Base-by-base conservation (phyloP, 2,797 vertebrate species). In the Vultur gryphus region DNA sequence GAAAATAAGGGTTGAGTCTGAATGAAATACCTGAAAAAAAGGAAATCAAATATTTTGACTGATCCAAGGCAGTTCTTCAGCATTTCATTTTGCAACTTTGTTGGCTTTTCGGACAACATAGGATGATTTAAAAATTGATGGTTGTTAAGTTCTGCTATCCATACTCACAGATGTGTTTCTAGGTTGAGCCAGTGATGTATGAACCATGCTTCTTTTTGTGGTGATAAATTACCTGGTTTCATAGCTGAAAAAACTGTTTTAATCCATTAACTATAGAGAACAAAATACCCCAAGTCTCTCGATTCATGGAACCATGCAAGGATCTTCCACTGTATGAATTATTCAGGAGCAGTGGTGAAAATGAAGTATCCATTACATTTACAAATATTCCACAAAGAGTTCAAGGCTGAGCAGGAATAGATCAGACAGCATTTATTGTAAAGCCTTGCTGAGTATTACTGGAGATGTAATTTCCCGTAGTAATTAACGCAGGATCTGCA, bases 301-400 rank as follows among this genome's bases (percentile, higher is more conserved):
- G 48, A 90, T 89, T 95, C 92, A 78, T 2, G 0, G 87, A 96
- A 85, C 92, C 92, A n/a, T 61, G 87, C 89, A 64, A 93, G 94
- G 92, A 92, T 95, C 93, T 96, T 85, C 64, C 73, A 61, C 24
- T 17, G 8, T 17, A 89, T 97, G 94, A 97, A 97, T 98, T 95
- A 97, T 97, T 96, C 95, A 97, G 86, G 72, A 94, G 94, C 67
- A 62, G 75, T 21, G 76, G 84, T 70, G 88, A 86, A 96, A 87
- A 87, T 79, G 75, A 67, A 97, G 84, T 97, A 90, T 88, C 96
- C 94, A 95, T 97, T 97, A 95, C 90, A 76, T 97, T 96, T 96
- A 97, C 95, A 97, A 90, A 94, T 94, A 97, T 97, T 97, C 93
- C 84, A 94, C 86, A 84, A 69, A 96, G 93, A 97, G 97, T 93